Evolutionary conservation across 2,113 vertebrate genomes (phyloP), one percentile per base, ranked within the genome.

Genomic region (Melanerpes aurifrons): DNA sequence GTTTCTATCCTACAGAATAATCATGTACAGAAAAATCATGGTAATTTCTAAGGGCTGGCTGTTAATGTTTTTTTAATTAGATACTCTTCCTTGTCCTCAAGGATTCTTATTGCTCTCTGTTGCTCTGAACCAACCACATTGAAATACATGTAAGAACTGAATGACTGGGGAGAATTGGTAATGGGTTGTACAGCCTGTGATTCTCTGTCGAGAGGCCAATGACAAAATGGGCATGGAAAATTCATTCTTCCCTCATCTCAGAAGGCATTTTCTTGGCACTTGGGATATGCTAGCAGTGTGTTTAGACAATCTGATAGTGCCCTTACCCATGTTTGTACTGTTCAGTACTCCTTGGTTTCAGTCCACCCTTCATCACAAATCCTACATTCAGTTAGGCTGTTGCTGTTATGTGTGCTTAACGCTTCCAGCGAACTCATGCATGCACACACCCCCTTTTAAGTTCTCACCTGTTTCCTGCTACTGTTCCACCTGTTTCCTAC

Each of bases 261-360:
- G n/a, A 86, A 84, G 59, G 66, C 63, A 50, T 86, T 94, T 86
- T 86, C 50, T 75, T 92, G 80, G 74, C 40, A 24, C 35, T 75
- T 84, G 45, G 35, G 32, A 54, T 67, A 59, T 68, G 53, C 58
- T 48, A 48, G 57, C 37, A 17, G 43, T 83, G 82, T 21, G 54
- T 88, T 88, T 86, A 66, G 54, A 45, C 69, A 64, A 61, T 74
- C 66, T 77, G 58, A 68, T 81, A 81, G 54, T 62, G 58, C 62
- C 80, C 35, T 83, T 89, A 75, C 58, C 76, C 48, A 7, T 92
- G 66, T 90, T 85, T 84, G 66, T 75, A n/a, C 62, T 86, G 73
- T 50, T 37, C n/a, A 35, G 3, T 67, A 25, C 64, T 86, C 69
- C 22, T 85, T 74, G 69, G 17, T 95, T 88, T 64, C 82, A 72